A percentile compares a stretch with the other conserved stretches of the same genome.
phyloP scores from a whole-genome alignment of 2,113 vertebrate genomes.

The Pituophis catenifer region DNA sequence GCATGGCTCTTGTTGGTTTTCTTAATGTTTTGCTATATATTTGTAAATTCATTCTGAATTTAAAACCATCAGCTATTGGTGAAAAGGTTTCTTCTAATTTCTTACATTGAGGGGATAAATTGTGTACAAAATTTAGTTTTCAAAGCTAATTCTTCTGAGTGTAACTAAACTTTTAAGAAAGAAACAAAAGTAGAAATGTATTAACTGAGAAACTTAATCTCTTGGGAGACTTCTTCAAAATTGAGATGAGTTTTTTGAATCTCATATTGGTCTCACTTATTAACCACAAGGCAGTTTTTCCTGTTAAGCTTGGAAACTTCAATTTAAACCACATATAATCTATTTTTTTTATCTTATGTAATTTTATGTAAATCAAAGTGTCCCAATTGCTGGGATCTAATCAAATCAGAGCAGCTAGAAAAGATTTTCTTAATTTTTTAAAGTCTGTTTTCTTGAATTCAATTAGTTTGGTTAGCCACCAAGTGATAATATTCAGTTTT shows the following conservation, averaged over 20 bases:
- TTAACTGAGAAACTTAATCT: slow-evolving; percentile 18
- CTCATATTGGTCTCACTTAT: slow-evolving; percentile 11
- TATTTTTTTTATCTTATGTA: slow-evolving; percentile 7
- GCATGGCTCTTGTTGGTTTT: slow-evolving; percentile 4
- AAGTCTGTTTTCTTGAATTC: background rate
- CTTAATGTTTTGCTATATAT: background rate
- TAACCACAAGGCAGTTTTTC: slow-evolving; percentile 19
- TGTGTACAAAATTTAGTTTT: slow-evolving; percentile 18
- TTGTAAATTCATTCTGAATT: slow-evolving; percentile 12
- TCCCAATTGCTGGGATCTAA: slow-evolving; percentile 4
- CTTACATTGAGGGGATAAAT: background rate
- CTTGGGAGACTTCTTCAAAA: slow-evolving; percentile 1
- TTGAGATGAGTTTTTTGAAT: background rate
- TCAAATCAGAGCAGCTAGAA: background rate
- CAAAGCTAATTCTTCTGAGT: slow-evolving; percentile 8
- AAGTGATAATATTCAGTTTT: background rate
- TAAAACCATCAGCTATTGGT: background rate
- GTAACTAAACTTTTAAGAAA: background rate
- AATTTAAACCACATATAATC: slow-evolving; percentile 14
- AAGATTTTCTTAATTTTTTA: background rate
- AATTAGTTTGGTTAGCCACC: background rate
- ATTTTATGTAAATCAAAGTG: slow-evolving; percentile 26
- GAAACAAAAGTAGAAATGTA: slow-evolving; percentile 3
- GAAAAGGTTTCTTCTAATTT: background rate
- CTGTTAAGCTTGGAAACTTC: slow-evolving; percentile 13